Percentiles rank a stretch among this genome's conserved stretches.
phyloP scores from a whole-genome alignment of 2,888 invertebrate genomes.

The Sarcophaga subvicina region DNA sequence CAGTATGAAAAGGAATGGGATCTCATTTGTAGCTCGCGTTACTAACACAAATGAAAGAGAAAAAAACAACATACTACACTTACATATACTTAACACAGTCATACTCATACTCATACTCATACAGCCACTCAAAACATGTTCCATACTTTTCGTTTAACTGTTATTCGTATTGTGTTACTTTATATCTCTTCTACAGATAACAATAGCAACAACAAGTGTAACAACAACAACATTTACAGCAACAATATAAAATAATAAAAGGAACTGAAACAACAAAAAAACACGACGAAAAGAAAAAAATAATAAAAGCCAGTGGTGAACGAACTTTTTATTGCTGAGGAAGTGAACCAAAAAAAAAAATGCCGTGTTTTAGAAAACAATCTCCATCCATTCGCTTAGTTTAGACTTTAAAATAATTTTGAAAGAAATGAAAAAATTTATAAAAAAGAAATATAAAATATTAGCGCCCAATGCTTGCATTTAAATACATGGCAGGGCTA shows the following conservation, averaged over 20 bases:
- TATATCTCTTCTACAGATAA: constrained; percentile 15
- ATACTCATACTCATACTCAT: neutral
- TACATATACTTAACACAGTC: constrained; percentile 11
- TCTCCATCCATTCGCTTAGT: too few species aligned
- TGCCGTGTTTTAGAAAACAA: neutral
- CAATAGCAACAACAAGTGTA: neutral
- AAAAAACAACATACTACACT: neutral
- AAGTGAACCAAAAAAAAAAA: neutral
- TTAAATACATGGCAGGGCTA: too few species aligned
- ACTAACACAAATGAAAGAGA: constrained; percentile 25
- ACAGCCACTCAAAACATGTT: neutral
- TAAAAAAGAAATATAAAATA: too few species aligned
- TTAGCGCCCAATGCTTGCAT: too few species aligned
- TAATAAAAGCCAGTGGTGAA: constrained; percentile 6
- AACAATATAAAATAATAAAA: neutral
- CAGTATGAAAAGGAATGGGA: neutral
- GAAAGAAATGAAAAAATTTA: too few species aligned
- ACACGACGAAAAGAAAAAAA: neutral
- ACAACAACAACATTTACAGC: neutral
- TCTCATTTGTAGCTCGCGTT: constrained; percentile 46
- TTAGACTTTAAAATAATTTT: too few species aligned
- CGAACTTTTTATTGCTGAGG: constrained; percentile 6
- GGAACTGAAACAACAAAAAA: neutral
- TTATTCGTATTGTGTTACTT: constrained; percentile 8
- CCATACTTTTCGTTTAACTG: neutral